Evolutionary conservation across 2,113 vertebrate species (phyloP), one percentile per base, ranked within the genome.

Genomic region (Tricholaema leucomelas): DNA sequence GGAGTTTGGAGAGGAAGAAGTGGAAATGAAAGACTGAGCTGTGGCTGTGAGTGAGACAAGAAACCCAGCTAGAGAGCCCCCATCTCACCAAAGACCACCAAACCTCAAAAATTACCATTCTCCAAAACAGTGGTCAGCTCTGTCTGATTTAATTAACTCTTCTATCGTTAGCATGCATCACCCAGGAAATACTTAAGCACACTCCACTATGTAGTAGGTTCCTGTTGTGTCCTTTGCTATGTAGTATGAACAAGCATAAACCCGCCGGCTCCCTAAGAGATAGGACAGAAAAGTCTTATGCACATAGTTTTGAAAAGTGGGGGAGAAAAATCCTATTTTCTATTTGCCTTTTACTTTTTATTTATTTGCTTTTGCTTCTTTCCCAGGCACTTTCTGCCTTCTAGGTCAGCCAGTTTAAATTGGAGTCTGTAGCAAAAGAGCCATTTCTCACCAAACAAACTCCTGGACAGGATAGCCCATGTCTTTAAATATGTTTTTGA

Each of bases 361-460:
- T 91, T 83, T 92, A 95, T 96, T 94, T 84, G 93, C 64, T 92
- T 94, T 89, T 63, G 33, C 19, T 81, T 95, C 80, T 85, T 94
- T 96, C 90, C 83, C 94, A 92, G 95, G 79, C 74, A 90, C 82
- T 91, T 95, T 92, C 61, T 88, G 75, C 81, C 91, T 73, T 67
- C 58, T 90, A 59, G 58, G 90, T 85, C 78, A 96, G 94, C 83
- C 93, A 87, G 89, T 87, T 96, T 95, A 91, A 90, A 93, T 64
- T 42, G 52, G 80, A 80, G 74, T 30, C 91, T 31, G 60, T 91
- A 90, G 95, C 81, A 85, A 88, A 79, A 94, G 58, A 66, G 76
- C 71, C 73, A 86, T 95, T 97, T 95, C 82, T 92, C 94, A 91
- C 67, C 83, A 92, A 65, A 96, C 84, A 95, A 85, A 95, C 92